Base-by-base conservation (phyloP, 2,888 invertebrate species). In the Automeris io region DNA sequence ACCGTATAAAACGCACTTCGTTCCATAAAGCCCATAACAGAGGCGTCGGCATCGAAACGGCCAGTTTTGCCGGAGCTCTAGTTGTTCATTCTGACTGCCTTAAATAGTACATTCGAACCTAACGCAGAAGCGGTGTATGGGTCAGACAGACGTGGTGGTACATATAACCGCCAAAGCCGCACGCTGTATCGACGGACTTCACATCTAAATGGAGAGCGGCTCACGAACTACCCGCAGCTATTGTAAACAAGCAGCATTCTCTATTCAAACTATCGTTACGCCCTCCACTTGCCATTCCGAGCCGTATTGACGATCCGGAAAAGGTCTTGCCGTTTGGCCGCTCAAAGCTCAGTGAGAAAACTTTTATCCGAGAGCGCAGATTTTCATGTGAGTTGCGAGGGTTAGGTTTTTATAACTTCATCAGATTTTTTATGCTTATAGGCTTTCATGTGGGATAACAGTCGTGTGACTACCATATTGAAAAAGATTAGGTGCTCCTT, bases 191-290 rank as follows among this genome's bases (percentile, higher is more conserved):
- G 72, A 72, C 70, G 73, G 70, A 66, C 65, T 74, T 71, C 69
- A 69, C 73, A 78, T 80, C 79, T 80, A 77, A 79, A 80, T 78
- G 69, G 74, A 76, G 78, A 76, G 70, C 65, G 67, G 70, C 70
- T 79, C 81, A 80, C 78, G 78, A 79, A 76, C 70, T 76, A 80
- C 82, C 77, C 75, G 75, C 74, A 78, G 80, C 77, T 71, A 80
- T 81, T 78, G 76, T 80, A 80, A 81, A 80, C 78, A 82, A 81
- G 76, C 72, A 70, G 65, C 69, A 70, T 74, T 77, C 70, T 73
- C 71, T 79, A 80, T 81, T 81, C 76, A 76, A 76, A 78, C 70
- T 74, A 76, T 78, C 69, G 74, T 74, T 61, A 74, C 73, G 73
- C 73, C 70, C 69, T 76, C 69, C 69, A 69, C 72, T 51, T 67